phyloP scores from a whole-genome alignment of 2,113 vertebrate species.

The Osmerus mordax region DNA sequence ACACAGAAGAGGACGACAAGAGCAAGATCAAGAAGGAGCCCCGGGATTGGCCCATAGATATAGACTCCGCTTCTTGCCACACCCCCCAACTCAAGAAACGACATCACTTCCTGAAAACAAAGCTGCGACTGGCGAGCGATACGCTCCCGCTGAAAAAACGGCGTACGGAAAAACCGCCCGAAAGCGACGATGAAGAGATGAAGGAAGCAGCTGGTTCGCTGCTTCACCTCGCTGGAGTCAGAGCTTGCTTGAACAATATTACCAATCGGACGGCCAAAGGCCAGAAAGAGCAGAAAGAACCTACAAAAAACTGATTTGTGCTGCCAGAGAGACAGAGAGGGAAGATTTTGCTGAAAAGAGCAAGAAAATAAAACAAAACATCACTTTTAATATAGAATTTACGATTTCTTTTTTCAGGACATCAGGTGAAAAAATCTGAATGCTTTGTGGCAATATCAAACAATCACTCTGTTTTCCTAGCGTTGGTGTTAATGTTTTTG shows the following conservation, averaged over 20 bases:
- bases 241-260: slow-evolving; percentile 86
- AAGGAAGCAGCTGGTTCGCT: slow-evolving; percentile 86
- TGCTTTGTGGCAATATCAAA: slow-evolving; percentile 92
- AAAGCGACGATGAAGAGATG: slow-evolving; percentile 88
- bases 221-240: slow-evolving; percentile 84
- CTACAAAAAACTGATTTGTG: slow-evolving; percentile 79
- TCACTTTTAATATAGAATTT: slow-evolving; percentile 78
- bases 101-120: slow-evolving; percentile 80
- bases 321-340: slow-evolving; percentile 53
- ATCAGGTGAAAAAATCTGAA: slow-evolving; percentile 86
- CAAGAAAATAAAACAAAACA: slow-evolving; percentile 69
- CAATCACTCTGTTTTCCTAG: slow-evolving; percentile 74
- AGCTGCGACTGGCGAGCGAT: slow-evolving; percentile 79
- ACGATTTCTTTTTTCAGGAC: slow-evolving; percentile 80
- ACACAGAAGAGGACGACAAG: slow-evolving; percentile 82
- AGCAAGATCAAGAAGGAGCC: slow-evolving; percentile 78
- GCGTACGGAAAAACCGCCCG: slow-evolving; percentile 84
- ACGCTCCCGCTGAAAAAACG: slow-evolving; percentile 89
- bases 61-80: slow-evolving; percentile 63
- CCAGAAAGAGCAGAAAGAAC: slow-evolving; percentile 82
- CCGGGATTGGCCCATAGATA: slow-evolving; percentile 78
- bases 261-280: slow-evolving; percentile 86
- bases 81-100: slow-evolving; percentile 83
- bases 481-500: slow-evolving; percentile 50
- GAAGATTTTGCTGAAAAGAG: not conserved